Evolutionary conservation across 2,797 vertebrate species (phyloP), one percentile per base, ranked within the genome.

Genomic region (Helostoma temminkii): DNA sequence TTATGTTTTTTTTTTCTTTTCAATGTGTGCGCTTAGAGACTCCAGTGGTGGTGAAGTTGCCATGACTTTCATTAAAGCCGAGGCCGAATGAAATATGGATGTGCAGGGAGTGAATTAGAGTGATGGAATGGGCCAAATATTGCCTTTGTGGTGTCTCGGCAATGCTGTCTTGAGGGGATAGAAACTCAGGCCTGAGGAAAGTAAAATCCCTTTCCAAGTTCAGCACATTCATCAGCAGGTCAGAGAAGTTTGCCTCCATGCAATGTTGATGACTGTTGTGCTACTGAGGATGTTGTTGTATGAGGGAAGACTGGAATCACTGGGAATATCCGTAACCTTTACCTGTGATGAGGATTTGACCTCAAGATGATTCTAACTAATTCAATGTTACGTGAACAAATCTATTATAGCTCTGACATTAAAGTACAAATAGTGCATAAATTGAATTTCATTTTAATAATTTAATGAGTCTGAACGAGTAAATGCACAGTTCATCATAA

Each of bases 11-110:
- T 73, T 76, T 86, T 91, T 78, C 73, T 37, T 37, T 74, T 85
- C 78, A 82, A 60, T 81, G 84, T 87, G 84, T 88, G 83, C 78
- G 87, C 90, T 93, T 82, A 83, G 76, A 91, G 90, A 91, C 86
- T 89, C 82, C 76, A 78, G 71, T 67, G 88, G 88, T 88, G 87
- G 88, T 88, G 87, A 92, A 91, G 91, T 93, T 93, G 92, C 93
- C 88, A 91, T 86, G 89, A 89, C 92, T 93, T 94, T 93, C 91
- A 93, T 93, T 94, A 93, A 89, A 90, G 87, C 80, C 48, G 87
- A 92, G 90, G 84, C 88, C 83, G 73, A 89, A 94, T 94, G 92
- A 94, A 94, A 94, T 93, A 94, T 94, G 92, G 89, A 94, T 94
- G 93, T 85, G 88, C 74, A 89, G 91, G 88, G 90, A 92, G 87